phyloP scores from a whole-genome alignment of 35 echinoderm and acorn worm species.

The Heliocidaris erythrogramma region DNA sequence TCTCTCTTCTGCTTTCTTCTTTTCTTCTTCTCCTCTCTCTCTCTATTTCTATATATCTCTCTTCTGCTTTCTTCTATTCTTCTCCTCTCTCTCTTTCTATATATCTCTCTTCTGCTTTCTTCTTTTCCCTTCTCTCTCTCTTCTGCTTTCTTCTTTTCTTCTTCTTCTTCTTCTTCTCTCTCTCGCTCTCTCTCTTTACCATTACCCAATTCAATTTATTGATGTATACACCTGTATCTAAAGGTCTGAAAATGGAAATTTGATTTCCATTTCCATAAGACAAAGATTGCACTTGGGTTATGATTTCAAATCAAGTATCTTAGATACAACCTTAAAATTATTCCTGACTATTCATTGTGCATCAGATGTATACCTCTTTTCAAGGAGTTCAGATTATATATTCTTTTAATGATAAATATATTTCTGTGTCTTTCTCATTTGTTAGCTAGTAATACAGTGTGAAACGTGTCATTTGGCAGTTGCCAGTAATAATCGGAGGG shows the following conservation, averaged over 20 bases:
- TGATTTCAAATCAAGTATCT: slow-evolving; percentile 4
- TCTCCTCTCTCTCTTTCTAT: too few species aligned
- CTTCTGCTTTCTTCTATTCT: too few species aligned
- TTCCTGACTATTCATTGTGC: background rate
- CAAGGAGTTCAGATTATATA: background rate
- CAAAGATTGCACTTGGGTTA: background rate
- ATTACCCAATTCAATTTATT: background rate
- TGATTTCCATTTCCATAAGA: too few species aligned
- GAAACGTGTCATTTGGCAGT: background rate
- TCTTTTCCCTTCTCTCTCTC: too few species aligned
- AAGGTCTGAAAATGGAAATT: too few species aligned
- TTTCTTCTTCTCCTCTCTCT: too few species aligned
- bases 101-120: too few species aligned
- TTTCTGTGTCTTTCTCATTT: background rate
- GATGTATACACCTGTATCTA: too few species aligned
- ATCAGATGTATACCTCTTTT: background rate
- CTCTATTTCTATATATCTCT: too few species aligned
- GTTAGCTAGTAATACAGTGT: background rate
- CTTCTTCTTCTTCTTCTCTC: background rate
- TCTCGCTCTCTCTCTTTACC: background rate
- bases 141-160: background rate
- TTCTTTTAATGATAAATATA: too few species aligned
- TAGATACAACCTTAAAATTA: background rate
- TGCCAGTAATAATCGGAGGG: background rate
- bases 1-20: too few species aligned